A percentile compares a stretch with the other conserved stretches of the same genome.
phyloP scores from a whole-genome alignment of 2,888 invertebrate species.

The Steinernema hermaphroditum region DNA sequence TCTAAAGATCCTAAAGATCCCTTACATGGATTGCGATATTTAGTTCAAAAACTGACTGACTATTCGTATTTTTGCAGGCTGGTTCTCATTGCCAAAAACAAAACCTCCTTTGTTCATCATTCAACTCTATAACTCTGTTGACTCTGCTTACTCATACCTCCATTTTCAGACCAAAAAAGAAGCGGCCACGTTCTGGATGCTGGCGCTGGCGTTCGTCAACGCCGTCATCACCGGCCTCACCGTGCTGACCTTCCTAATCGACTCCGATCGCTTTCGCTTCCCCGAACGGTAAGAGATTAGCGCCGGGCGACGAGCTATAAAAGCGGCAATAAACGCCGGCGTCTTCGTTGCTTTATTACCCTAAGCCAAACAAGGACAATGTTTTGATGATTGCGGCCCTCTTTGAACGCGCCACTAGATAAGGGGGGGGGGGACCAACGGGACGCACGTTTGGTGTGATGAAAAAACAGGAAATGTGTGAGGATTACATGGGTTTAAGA shows the following conservation, averaged over 20 bases:
- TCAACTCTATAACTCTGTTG: too few species aligned
- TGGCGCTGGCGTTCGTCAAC: conserved; percentile 88
- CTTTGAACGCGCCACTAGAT: background rate
- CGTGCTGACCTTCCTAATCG: conserved; percentile 82
- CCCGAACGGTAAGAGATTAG: conserved; percentile 76
- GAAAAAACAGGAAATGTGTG: too few species aligned
- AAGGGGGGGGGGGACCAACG: background rate
- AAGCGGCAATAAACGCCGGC: conserved; percentile 13
- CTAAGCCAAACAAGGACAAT: conserved; percentile 25
- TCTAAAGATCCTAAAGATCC: too few species aligned
- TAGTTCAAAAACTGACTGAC: too few species aligned
- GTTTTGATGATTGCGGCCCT: background rate
- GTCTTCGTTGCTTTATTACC: background rate
- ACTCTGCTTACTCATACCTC: background rate
- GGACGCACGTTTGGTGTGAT: too few species aligned
- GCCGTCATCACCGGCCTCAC: conserved; percentile 85
- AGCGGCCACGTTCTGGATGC: conserved; percentile 77
- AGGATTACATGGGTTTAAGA: too few species aligned
- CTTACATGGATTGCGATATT: too few species aligned
- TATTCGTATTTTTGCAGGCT: too few species aligned
- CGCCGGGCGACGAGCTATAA: background rate
- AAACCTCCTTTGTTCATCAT: too few species aligned
- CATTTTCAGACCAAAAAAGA: conserved; percentile 40
- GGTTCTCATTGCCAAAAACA: too few species aligned
- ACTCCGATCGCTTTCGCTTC: conserved; percentile 91